Conservation (phyloP, 1,140 invertebrate species). For the Brachionus rotundiformis region DNA sequence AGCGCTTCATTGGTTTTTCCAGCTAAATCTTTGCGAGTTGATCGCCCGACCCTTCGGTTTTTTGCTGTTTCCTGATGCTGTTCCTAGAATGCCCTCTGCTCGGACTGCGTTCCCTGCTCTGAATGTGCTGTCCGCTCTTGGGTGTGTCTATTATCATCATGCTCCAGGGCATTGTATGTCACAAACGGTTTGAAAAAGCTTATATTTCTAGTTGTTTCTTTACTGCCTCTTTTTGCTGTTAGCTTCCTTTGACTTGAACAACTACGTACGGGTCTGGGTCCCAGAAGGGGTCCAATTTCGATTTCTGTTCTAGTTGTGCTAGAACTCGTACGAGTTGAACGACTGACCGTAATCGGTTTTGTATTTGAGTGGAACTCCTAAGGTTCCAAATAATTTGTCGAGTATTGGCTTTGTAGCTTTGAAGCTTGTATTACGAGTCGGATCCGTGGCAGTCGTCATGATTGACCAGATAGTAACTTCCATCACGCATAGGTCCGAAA, state of each 20-base stretch:
- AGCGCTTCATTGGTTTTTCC: not conserved
- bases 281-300: not conserved
- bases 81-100: not conserved
- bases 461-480: not conserved
- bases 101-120: not conserved
- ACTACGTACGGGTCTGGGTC: not conserved
- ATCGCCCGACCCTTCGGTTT: not conserved
- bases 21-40: not conserved
- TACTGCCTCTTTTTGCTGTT: not conserved
- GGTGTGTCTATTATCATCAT: not conserved
- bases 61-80: not conserved
- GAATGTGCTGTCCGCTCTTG: not conserved
- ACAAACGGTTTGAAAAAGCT: not conserved
- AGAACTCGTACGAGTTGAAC: slow-evolving; percentile 52
- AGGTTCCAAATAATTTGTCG: slow-evolving; percentile 53
- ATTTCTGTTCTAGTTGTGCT: not conserved
- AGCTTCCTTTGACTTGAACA: not conserved
- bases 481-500: not conserved
- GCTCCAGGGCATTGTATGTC: not conserved
- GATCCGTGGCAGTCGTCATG: slow-evolving; percentile 5
- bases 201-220: not conserved
- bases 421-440: not conserved
- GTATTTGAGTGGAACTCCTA: slow-evolving; percentile 52
- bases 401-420: not conserved
- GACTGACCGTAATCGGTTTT: slow-evolving; percentile 54